A percentile compares a stretch with the other conserved stretches of the same genome.
phyloP scores from a whole-genome alignment of 2,113 vertebrate species.

The Mormoops blainvillei region DNA sequence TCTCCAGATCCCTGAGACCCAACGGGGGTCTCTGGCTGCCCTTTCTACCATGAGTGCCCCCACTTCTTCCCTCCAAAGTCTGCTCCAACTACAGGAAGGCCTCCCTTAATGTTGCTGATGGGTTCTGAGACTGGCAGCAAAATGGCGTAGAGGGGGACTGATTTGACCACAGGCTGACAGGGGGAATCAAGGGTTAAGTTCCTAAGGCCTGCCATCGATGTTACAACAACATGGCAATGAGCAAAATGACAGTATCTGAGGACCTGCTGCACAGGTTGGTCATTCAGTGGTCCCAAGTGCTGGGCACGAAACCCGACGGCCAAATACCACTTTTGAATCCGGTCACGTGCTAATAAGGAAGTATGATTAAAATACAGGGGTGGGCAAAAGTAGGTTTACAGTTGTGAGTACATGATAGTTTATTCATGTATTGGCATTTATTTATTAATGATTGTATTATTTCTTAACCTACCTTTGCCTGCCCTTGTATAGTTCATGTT shows the following conservation, averaged over 20 bases:
- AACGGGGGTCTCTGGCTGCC: background rate
- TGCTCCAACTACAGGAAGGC: background rate
- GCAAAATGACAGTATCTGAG: background rate
- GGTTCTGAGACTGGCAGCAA: background rate
- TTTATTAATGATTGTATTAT: too few relatives aligned
- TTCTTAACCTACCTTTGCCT: too few relatives aligned
- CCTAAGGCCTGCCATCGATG: background rate
- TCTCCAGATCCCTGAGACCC: background rate
- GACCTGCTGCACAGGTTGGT: background rate
- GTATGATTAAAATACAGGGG: too few relatives aligned
- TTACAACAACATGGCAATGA: background rate
- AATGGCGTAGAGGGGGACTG: accelerated
- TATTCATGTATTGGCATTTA: too few relatives aligned
- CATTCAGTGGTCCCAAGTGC: background rate
- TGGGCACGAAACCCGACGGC: background rate
- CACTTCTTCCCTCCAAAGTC: background rate
- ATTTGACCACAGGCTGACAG: background rate
- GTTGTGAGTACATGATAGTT: too few relatives aligned
- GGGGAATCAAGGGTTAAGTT: background rate
- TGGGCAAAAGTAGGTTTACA: too few relatives aligned
- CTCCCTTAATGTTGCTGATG: background rate
- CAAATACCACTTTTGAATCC: background rate
- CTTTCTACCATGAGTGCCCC: background rate
- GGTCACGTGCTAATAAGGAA: background rate
- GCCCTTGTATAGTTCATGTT: background rate